Conservation (phyloP, 2,888 invertebrate species). For the Phyllotreta cruciferae region DNA sequence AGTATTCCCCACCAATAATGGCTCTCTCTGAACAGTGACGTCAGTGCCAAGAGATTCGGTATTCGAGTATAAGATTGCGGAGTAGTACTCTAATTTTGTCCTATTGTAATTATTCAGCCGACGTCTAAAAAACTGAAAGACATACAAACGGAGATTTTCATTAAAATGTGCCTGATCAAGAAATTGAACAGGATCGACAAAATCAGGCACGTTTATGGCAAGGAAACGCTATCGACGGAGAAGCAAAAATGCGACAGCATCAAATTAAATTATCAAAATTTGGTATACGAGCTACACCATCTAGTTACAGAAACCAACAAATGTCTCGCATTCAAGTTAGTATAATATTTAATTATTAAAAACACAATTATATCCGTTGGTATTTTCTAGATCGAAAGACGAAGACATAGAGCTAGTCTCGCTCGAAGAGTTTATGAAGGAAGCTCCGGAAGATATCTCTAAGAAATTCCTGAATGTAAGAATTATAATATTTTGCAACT, state of each 20-base stretch:
- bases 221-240: slow-evolving; percentile 82
- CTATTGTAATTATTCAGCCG: slow-evolving; percentile 62
- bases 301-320: slow-evolving; percentile 93
- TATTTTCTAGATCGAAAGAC: slow-evolving; percentile 78
- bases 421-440: slow-evolving; percentile 81
- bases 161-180: slow-evolving; percentile 83
- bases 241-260: slow-evolving; percentile 90
- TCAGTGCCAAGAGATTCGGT: too few species aligned
- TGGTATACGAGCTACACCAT: slow-evolving; percentile 93
- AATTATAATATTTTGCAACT: background rate
- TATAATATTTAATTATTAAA: slow-evolving; percentile 22
- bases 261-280: slow-evolving; percentile 89
- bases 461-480: slow-evolving; percentile 52
- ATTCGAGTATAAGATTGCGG: too few species aligned
- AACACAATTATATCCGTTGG: background rate
- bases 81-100: too few species aligned
- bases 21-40: too few species aligned
- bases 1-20: too few species aligned
- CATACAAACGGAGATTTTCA: slow-evolving; percentile 67
- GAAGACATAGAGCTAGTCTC: slow-evolving; percentile 89
- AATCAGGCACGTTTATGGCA: slow-evolving; percentile 80
- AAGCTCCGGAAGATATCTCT: slow-evolving; percentile 71
- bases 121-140: slow-evolving; percentile 31
- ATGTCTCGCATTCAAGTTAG: slow-evolving; percentile 89
- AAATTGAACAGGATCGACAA: slow-evolving; percentile 92